A percentile compares a stretch with the other conserved stretches of the same genome.
These are phyloP conservation scores for Lepetodrilus schrolli DNA, from an alignment of 2,888 invertebrate genomes.

Conservation along the genomic window DNA sequence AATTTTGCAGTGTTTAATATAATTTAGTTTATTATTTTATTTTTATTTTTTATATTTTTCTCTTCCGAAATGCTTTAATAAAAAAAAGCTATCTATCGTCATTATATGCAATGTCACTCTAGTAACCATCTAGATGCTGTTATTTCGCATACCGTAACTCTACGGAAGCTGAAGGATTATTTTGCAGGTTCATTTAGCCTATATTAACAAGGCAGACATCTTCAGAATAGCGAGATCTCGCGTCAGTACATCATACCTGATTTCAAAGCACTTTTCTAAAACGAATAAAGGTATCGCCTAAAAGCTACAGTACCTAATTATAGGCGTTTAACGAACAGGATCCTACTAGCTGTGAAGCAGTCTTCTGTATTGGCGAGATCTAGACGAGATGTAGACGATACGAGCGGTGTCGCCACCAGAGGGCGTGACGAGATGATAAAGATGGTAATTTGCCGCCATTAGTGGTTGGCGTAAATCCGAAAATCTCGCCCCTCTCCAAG, in stretches of 20 bases:
- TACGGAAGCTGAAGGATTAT: too few relatives aligned
- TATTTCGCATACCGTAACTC: too few relatives aligned
- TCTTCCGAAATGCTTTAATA: too few relatives aligned
- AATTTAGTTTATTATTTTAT: too few relatives aligned
- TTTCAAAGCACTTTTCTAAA: conserved; percentile 5
- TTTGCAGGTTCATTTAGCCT: neutral
- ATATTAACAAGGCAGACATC: conserved; percentile 6
- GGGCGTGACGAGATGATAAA: conserved; percentile 5
- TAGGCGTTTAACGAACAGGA: neutral
- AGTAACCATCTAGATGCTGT: too few relatives aligned
- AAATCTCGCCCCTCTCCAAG: neutral
- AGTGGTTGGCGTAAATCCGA: conserved; percentile 2
- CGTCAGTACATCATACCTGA: neutral
- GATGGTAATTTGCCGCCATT: conserved; percentile 18
- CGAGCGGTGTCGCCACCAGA: neutral
- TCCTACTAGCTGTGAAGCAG: conserved; percentile 3
- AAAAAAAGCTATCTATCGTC: too few relatives aligned
- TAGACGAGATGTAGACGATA: conserved; percentile 22
- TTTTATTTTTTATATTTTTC: too few relatives aligned
- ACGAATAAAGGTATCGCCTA: neutral
- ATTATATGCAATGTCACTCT: too few relatives aligned
- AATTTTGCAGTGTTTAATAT: too few relatives aligned
- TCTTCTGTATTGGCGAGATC: conserved; percentile 20
- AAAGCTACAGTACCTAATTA: conserved; percentile 3
- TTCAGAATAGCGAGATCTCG: neutral